Evolutionary conservation across 1,140 invertebrate species (phyloP), one percentile per base, ranked within the genome.

Genomic region (Platyura marginata): DNA sequence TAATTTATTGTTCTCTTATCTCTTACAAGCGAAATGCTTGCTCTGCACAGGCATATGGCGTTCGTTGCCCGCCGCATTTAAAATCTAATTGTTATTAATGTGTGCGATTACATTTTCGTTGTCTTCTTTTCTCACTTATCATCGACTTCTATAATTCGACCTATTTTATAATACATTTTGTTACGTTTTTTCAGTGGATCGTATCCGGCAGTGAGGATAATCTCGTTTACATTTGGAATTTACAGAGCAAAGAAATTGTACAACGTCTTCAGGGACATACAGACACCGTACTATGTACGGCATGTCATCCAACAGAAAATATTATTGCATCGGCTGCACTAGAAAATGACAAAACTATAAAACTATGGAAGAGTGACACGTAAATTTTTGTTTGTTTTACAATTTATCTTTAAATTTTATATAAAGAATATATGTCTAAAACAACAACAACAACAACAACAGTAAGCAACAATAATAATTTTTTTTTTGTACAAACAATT

Each of bases 171-270:
- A 36, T 16, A 36, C 6, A 21, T 39, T 19, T 39, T 39, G 18
- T 21, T 21, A n/a, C 23, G 36, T 38, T 10, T 10, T 44, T 44
- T 0, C 34, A 59, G 86, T 99, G 96, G 95, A 98, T 99, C 61
- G 94, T 98, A 35, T 96, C 92, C 40, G 96, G 96, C 13, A 98
- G 94, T n/a, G 96, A 99, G 69, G 96, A 99, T 61, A 93, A 96
- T 58, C 75, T 93, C 70, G 92, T 99, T 3, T 98, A 97, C 55
- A 95, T 99, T 52, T 99, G 96, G 96, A 98, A 98, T 72, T 69
- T 99, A 42, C 95, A 99, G 59, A 95, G 92, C 15, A 98, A 98
- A 67, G 94, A 98, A 70, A 88, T 98, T 48, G 96, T 98, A 38
- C 96, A 99, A 67, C 92, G 93, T 67, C 64, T 99, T 43, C 79